These are phyloP conservation scores for Seriola dumerili DNA, from an alignment of 2,113 vertebrate genomes.

Conservation along the genomic window DNA sequence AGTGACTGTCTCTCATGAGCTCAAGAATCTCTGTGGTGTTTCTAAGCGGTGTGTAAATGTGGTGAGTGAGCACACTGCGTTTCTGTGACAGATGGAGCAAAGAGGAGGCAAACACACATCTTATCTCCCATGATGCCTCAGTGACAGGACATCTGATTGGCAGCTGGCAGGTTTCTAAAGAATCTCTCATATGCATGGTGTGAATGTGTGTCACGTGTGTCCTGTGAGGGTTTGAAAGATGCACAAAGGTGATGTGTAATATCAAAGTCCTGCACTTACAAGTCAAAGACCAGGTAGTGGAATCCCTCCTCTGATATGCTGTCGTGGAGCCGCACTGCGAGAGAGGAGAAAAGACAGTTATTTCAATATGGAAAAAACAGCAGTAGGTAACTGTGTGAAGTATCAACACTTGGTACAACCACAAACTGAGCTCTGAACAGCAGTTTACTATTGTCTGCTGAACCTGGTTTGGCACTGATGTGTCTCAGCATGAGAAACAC, in stretches of 20 bases:
- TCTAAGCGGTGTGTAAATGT: not conserved
- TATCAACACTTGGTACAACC: not conserved
- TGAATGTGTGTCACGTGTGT: not conserved
- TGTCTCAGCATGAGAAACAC: not conserved
- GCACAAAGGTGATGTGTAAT: not conserved
- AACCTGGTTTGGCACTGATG: no score
- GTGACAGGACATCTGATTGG: not conserved
- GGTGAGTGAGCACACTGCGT: not conserved
- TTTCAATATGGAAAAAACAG: not conserved
- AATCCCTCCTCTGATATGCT: slow-evolving; percentile 83
- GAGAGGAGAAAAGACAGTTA: slow-evolving; percentile 21
- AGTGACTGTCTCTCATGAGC: no score
- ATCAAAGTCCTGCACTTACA: slow-evolving; percentile 61
- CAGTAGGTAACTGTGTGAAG: not conserved
- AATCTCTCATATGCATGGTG: not conserved
- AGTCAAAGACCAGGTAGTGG: slow-evolving; percentile 80
- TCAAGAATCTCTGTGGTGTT: not conserved
- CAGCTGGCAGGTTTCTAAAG: slow-evolving; percentile 4
- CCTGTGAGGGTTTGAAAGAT: not conserved
- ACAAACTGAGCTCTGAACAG: not conserved
- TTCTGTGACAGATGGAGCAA: slow-evolving; percentile 17
- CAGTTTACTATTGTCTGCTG: not conserved
- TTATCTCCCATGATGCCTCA: slow-evolving; percentile 1
- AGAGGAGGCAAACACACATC: not conserved
- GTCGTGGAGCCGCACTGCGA: slow-evolving; percentile 78